Conservation (phyloP, 1,140 invertebrate species). For the Zaprionus africanus region DNA sequence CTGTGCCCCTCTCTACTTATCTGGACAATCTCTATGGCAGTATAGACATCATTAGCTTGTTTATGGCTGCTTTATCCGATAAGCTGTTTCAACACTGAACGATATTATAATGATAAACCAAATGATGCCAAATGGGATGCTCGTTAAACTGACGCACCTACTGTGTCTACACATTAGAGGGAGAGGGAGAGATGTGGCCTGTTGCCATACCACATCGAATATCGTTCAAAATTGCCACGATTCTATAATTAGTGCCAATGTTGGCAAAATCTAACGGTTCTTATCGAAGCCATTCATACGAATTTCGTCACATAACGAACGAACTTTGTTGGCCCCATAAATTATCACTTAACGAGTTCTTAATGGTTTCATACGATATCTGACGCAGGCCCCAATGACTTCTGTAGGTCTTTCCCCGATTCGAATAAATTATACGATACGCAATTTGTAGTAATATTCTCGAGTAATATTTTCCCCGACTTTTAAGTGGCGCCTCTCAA, state of each 20-base stretch:
- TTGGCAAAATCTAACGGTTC: background rate
- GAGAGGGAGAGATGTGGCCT: background rate
- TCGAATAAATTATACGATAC: background rate
- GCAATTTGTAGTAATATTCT: conserved; percentile 12
- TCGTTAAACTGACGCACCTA: background rate
- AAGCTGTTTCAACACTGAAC: conserved; percentile 26
- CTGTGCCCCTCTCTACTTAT: conserved; percentile 7
- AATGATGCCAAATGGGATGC: background rate
- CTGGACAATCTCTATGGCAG: conserved; percentile 6
- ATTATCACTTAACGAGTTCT: conserved; percentile 29
- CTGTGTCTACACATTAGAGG: too few relatives aligned
- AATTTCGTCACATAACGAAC: conserved; percentile 13
- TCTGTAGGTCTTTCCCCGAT: background rate
- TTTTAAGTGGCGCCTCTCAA: conserved; percentile 8
- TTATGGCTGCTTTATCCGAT: conserved; percentile 43
- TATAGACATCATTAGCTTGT: conserved; percentile 67
- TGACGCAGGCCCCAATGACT: background rate
- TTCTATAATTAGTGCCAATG: background rate
- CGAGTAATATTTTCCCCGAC: conserved; percentile 1
- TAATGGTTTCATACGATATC: conserved; percentile 15
- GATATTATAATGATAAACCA: background rate
- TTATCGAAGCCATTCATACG: conserved; percentile 31
- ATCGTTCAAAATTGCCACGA: background rate
- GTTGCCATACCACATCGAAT: background rate
- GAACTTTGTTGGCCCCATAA: background rate